A percentile compares a stretch with the other conserved stretches of the same genome.
phyloP scores from a whole-genome alignment of 1,140 invertebrate species.

The Bicyclus anynana region DNA sequence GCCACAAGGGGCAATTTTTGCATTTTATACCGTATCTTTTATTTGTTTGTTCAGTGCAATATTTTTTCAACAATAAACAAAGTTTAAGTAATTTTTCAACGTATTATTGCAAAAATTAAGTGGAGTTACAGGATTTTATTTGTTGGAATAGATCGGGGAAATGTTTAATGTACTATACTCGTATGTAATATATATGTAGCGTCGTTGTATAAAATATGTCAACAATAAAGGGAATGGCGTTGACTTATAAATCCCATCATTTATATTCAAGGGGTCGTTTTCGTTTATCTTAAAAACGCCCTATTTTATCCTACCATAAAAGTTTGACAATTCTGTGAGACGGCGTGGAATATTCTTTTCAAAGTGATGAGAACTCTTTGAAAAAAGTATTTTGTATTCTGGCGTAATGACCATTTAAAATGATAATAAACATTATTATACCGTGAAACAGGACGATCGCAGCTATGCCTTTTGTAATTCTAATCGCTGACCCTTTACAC shows the following conservation, averaged over 20 bases:
- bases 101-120: no score
- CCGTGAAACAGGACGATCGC: neutral
- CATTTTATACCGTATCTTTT: neutral
- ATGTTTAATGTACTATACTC: neutral
- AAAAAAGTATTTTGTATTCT: neutral
- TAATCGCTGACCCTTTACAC: neutral
- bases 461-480: neutral
- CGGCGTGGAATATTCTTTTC: constrained; percentile 7
- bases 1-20: constrained; percentile 4
- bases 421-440: constrained; percentile 6
- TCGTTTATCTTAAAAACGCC: constrained; percentile 31
- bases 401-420: constrained; percentile 4
- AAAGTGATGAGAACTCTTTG: constrained; percentile 1
- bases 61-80: neutral
- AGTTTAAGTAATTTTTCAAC: no score
- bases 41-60: neutral
- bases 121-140: no score
- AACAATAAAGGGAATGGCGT: constrained; percentile 26
- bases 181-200: neutral
- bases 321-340: constrained; percentile 4
- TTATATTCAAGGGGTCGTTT: constrained; percentile 46
- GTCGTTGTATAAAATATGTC: neutral
- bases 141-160: no score
- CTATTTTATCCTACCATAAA: constrained; percentile 6
- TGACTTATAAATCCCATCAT: constrained; percentile 49